Percentiles rank a stretch among this genome's conserved stretches.
Conservation (phyloP, 2,113 vertebrate species). For the Mustela lutreola region DNA sequence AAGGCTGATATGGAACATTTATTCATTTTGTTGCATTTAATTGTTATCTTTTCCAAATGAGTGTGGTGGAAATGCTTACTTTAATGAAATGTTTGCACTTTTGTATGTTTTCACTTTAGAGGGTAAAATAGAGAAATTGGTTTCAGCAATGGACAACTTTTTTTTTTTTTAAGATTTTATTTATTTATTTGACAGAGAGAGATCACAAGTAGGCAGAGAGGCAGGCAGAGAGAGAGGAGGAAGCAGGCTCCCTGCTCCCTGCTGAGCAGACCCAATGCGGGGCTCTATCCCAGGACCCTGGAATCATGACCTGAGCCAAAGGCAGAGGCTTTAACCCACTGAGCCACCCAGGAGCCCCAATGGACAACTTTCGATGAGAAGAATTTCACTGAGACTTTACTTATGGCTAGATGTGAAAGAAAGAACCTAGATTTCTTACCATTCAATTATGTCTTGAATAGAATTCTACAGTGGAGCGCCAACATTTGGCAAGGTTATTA, state of each 20-base stretch:
- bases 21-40: slow-evolving; percentile 14
- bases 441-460: background rate
- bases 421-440: background rate
- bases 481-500: background rate
- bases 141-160: background rate
- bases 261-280: no score
- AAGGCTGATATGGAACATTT: background rate
- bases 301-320: no score
- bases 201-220: no score
- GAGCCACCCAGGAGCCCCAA: no score
- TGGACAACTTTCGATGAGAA: background rate
- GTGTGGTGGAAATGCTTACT: background rate
- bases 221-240: no score
- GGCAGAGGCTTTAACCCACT: no score
- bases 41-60: background rate
- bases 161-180: no score
- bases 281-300: no score
- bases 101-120: background rate
- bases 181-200: no score
- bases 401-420: background rate
- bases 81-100: slow-evolving; percentile 29
- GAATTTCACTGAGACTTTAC: background rate
- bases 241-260: no score
- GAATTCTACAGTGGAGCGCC: background rate
- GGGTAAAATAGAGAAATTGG: background rate